Conservation (phyloP, 1,140 invertebrate species). For the Magallana gigas region DNA sequence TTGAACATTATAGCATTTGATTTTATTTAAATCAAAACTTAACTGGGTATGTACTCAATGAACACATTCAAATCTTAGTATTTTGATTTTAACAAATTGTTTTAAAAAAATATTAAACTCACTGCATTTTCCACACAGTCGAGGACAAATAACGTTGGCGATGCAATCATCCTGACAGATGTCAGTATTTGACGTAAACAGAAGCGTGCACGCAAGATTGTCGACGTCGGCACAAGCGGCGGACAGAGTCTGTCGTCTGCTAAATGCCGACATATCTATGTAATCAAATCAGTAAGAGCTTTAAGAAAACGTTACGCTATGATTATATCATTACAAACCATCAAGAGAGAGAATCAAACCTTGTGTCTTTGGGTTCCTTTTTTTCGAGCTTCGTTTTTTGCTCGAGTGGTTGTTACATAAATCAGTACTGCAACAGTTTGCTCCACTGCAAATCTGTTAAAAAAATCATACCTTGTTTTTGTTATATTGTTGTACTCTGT, state of each 20-base stretch:
- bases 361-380: not conserved
- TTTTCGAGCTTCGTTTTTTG: not conserved
- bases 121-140: slow-evolving; percentile 32
- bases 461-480: not conserved
- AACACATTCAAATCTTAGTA: too few species aligned
- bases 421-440: not conserved
- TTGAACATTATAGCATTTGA: not conserved
- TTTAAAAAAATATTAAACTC: not conserved
- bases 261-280: not conserved
- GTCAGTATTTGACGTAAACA: slow-evolving; percentile 15
- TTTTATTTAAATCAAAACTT: not conserved
- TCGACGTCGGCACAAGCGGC: slow-evolving; percentile 28
- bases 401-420: not conserved
- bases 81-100: too few species aligned
- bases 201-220: slow-evolving; percentile 13
- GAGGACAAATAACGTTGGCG: slow-evolving; percentile 18
- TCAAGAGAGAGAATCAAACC: not conserved
- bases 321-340: too few species aligned
- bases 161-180: slow-evolving; percentile 23
- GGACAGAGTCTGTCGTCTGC: slow-evolving; percentile 9
- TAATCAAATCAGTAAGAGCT: not conserved
- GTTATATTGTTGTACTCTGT: too few species aligned
- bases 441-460: not conserved
- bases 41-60: not conserved
- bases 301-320: not conserved